These are phyloP conservation scores for Apis dorsata DNA, from an alignment of 1,140 invertebrate genomes.

Conservation along the genomic window DNA sequence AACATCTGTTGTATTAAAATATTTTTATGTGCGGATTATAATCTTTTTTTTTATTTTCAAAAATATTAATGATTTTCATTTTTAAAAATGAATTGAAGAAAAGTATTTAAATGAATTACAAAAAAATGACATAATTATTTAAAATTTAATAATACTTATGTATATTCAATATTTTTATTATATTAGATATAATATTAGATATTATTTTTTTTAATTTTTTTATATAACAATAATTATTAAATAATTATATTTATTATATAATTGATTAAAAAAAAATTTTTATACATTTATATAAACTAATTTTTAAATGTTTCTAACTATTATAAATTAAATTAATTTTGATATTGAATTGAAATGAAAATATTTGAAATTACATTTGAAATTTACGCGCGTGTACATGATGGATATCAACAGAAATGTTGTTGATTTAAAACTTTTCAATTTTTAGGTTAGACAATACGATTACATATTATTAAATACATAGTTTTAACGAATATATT, in stretches of 20 bases:
- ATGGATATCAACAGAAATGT: background rate
- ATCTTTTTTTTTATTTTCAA: background rate
- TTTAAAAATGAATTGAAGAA: background rate
- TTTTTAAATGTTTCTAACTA: background rate
- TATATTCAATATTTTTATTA: too few species aligned
- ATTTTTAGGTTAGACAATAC: slow-evolving; percentile 6
- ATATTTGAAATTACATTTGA: background rate
- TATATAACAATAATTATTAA: too few species aligned
- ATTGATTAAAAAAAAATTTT: background rate
- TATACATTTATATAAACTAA: background rate
- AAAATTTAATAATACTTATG: too few species aligned
- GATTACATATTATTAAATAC: too few species aligned
- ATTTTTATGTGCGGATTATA: background rate
- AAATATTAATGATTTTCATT: background rate
- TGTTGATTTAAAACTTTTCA: background rate
- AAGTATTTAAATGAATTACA: background rate
- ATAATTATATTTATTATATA: background rate
- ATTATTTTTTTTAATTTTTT: too few species aligned
- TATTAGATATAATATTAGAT: too few species aligned
- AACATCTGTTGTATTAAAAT: background rate
- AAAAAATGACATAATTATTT: background rate
- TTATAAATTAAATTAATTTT: background rate
- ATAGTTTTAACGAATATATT: background rate
- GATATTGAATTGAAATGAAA: background rate
- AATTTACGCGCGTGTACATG: background rate